phyloP scores from a whole-genome alignment of 2,888 invertebrate genomes.

The Chymomyza fuscimana region DNA sequence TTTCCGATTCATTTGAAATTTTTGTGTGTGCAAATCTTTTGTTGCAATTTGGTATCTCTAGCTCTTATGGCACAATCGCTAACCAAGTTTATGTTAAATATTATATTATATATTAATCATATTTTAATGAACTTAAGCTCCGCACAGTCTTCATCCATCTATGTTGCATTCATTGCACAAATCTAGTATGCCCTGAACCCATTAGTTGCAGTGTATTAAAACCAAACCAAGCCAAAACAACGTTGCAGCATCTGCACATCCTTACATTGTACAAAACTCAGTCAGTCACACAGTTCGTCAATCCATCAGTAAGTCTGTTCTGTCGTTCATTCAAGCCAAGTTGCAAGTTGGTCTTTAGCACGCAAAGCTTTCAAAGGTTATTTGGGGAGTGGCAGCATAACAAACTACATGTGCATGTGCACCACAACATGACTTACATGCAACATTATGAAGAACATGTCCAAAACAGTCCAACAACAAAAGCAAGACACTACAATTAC shows the following conservation, averaged over 20 bases:
- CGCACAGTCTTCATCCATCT: too few relatives aligned
- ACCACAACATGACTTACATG: constrained; percentile 41
- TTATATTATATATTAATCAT: too few relatives aligned
- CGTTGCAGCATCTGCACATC: constrained; percentile 40
- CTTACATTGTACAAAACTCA: constrained; percentile 14
- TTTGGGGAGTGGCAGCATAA: constrained; percentile 42
- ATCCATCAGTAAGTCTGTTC: constrained; percentile 13
- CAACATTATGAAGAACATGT: constrained; percentile 47
- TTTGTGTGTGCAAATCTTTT: too few relatives aligned
- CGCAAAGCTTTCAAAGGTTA: constrained; percentile 52
- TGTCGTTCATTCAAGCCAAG: constrained; percentile 40
- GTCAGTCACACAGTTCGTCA: constrained; percentile 28
- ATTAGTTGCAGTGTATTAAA: not conserved
- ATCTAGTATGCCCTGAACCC: constrained; percentile 41
- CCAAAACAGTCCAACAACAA: constrained; percentile 16
- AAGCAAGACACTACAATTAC: constrained; percentile 53
- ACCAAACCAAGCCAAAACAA: not conserved
- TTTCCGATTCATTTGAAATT: too few relatives aligned
- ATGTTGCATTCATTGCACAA: not conserved
- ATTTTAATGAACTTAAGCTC: too few relatives aligned
- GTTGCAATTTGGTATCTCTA: too few relatives aligned
- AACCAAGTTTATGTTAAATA: too few relatives aligned
- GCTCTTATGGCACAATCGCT: too few relatives aligned
- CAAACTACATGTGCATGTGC: constrained; percentile 25
- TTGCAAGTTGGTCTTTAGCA: constrained; percentile 30